Evolutionary conservation across 2,888 invertebrate genomes (phyloP).

Genomic region (Clostera curtula): DNA sequence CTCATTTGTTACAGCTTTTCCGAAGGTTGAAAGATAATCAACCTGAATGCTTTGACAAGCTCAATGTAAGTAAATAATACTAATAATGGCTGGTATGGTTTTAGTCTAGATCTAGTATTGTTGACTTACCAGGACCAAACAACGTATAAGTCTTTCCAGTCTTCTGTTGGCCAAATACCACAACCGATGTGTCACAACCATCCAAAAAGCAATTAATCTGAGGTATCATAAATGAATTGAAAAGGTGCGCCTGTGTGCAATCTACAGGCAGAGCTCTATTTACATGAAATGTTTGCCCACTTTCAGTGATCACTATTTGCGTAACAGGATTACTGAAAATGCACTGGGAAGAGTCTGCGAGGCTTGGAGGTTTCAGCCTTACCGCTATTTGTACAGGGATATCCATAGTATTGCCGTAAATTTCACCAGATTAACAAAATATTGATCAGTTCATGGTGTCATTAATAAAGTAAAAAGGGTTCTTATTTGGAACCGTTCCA

Average conservation of each 20-base stretch:
- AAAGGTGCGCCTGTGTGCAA: conserved; percentile 78
- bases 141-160: conserved; percentile 85
- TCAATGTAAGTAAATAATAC: not conserved
- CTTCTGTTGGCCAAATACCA: conserved; percentile 78
- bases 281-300: conserved; percentile 73
- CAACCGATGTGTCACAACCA: conserved; percentile 84
- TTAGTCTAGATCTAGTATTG: too few species aligned
- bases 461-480: too few species aligned
- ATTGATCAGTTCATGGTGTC: too few species aligned
- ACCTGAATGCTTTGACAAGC: not conserved
- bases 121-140: conserved; percentile 77
- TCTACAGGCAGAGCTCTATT: conserved; percentile 72
- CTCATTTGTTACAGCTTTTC: too few species aligned
- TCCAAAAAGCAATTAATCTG: conserved; percentile 80
- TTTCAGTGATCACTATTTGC: conserved; percentile 75
- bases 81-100: conserved; percentile 3
- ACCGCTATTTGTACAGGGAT: conserved; percentile 83
- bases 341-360: conserved; percentile 71
- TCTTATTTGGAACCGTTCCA: too few species aligned
- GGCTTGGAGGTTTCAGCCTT: conserved; percentile 76
- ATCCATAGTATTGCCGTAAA: conserved; percentile 70
- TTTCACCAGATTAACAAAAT: too few species aligned
- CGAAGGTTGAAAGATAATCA: not conserved
- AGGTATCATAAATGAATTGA: conserved; percentile 78
- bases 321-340: conserved; percentile 76